A percentile compares a stretch with the other conserved stretches of the same genome.
These are phyloP conservation scores for Mylabris sibirica DNA, from an alignment of 2,888 invertebrate species.

Conservation along the genomic window DNA sequence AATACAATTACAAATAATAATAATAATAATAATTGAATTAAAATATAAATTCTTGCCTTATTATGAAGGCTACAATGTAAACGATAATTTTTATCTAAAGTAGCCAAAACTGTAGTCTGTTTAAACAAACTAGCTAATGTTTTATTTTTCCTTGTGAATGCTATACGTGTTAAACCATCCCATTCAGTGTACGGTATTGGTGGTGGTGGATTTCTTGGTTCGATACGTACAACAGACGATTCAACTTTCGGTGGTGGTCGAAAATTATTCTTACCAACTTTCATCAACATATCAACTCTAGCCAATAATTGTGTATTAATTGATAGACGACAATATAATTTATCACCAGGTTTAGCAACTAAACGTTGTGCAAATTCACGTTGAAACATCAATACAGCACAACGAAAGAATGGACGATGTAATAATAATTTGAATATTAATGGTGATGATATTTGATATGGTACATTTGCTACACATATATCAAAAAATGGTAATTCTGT, in stretches of 20 bases:
- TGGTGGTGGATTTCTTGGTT: slow-evolving; percentile 96
- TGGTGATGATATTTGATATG: slow-evolving; percentile 98
- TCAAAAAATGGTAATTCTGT: slow-evolving; percentile 96
- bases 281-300: slow-evolving; percentile 94
- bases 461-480: slow-evolving; percentile 97
- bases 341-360: slow-evolving; percentile 96
- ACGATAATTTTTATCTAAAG: slow-evolving; percentile 90
- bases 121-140: slow-evolving; percentile 90
- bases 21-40: not conserved
- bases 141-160: slow-evolving; percentile 96
- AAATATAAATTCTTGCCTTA: slow-evolving; percentile 64
- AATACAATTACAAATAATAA: slow-evolving; percentile 46
- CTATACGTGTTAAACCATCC: slow-evolving; percentile 96
- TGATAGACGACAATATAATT: slow-evolving; percentile 94
- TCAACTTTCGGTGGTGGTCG: slow-evolving; percentile 99
- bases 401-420: slow-evolving; percentile 84
- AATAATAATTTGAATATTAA: slow-evolving; percentile 93
- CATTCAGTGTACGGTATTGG: slow-evolving; percentile 96
- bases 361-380: slow-evolving; percentile 97
- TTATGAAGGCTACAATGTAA: slow-evolving; percentile 88
- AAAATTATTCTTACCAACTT: slow-evolving; percentile 98
- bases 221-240: slow-evolving; percentile 96
- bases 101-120: slow-evolving; percentile 81
- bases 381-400: slow-evolving; percentile 99
- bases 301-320: slow-evolving; percentile 96